These are phyloP conservation scores for Zoanthus sansibaricus DNA, from an alignment of 92 coral and sea anemone species.

Conservation along the genomic window DNA sequence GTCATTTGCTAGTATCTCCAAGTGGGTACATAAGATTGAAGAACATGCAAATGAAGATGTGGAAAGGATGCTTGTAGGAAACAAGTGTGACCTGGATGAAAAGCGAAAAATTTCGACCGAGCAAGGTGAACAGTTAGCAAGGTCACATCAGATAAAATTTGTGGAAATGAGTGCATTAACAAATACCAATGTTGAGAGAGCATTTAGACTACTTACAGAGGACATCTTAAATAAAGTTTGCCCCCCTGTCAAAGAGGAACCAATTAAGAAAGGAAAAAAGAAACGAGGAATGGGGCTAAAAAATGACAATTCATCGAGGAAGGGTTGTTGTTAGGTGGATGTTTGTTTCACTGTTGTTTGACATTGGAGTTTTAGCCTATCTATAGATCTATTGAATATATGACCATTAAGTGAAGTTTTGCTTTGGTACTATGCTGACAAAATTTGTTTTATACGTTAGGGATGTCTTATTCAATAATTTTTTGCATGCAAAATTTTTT, in stretches of 20 bases:
- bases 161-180: conserved; percentile 95
- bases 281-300: conserved; percentile 79
- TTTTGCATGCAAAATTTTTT: too few relatives aligned
- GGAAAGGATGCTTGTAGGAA: conserved; percentile 86
- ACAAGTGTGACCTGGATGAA: conserved; percentile 90
- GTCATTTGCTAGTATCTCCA: conserved; percentile 87
- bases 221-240: conserved; percentile 95
- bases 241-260: conserved; percentile 92
- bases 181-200: conserved; percentile 83
- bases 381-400: background rate
- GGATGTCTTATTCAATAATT: too few relatives aligned
- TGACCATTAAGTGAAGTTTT: background rate
- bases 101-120: conserved; percentile 76
- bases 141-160: conserved; percentile 69
- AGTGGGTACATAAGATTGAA: conserved; percentile 95
- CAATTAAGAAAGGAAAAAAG: conserved; percentile 75
- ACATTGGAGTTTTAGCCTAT: background rate
- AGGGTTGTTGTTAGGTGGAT: conserved; percentile 57
- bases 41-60: conserved; percentile 99
- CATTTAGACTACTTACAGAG: conserved; percentile 81
- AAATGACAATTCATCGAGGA: conserved; percentile 58
- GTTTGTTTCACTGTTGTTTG: background rate
- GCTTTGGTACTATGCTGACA: too few relatives aligned
- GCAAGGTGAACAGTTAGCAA: conserved; percentile 86
- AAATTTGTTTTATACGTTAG: too few relatives aligned